Base-by-base conservation (phyloP, 2,113 vertebrate genomes). In the Crocuta crocuta region DNA sequence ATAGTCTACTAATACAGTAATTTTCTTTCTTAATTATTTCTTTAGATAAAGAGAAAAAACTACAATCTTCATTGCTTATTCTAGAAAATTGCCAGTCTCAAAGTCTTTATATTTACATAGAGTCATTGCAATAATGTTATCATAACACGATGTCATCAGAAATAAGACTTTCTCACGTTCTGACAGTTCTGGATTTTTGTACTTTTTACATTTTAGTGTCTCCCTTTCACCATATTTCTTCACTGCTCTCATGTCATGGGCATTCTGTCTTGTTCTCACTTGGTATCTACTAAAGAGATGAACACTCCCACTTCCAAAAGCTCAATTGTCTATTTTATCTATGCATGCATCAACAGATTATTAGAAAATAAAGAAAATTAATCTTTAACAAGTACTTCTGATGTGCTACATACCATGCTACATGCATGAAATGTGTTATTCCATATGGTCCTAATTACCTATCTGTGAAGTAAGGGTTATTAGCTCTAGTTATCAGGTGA, bases 21-120 rank as follows among this genome's bases (percentile, higher is more conserved):
- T 97, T 95, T 58, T 35, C 33, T 70, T 55, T 26, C 43, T 21
- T 45, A 31, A 81, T 92, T 39, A 91, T 76, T 58, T 97, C 31
- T 24, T 55, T 81, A 17, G 31, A 61, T 48, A 65, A 91, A 87
- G 63, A 90, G 21, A 71, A 78, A 83, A 35, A 19, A 79, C 26
- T 58, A 61, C 23, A 2, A 23, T 83, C 39, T 91, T 81, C 26
- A 82, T 39, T 61, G 24, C 61, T 74, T 39, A 1, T 82, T 91
- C 31, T 82, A 53, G 26, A 28, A 94, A 82, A 91, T 13, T 61
- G 58, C 2, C 24, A 74, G 7, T 70, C 48, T 61, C 33, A 35
- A 48, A 43, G 12, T 68, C 9, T 48, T 70, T 81, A 17, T 16
- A 43, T 96, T 91, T 68, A 48, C 63, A 5, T 68, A 74, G 70